phyloP scores from a whole-genome alignment of 2,888 invertebrate species.

The Drosophila neotestacea region DNA sequence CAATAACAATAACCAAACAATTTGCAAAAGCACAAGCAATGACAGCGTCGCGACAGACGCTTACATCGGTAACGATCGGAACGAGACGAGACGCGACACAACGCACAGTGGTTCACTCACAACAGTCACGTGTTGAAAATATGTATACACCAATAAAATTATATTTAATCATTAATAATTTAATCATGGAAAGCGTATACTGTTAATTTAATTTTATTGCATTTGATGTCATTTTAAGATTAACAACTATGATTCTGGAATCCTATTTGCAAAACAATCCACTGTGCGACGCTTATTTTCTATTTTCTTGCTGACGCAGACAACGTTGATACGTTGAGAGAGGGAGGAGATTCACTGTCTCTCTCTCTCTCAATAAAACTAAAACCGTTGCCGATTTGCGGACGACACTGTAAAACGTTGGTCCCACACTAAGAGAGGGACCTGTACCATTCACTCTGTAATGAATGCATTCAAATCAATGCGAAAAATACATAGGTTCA shows the following conservation, averaged over 20 bases:
- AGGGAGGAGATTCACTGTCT: constrained; percentile 4
- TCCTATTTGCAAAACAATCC: too few species aligned
- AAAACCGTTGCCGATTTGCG: constrained; percentile 21
- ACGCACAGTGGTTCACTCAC: too few species aligned
- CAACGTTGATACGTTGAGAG: constrained; percentile 3
- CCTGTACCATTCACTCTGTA: constrained; percentile 1
- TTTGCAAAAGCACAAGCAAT: constrained; percentile 39
- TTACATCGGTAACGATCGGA: constrained; percentile 23
- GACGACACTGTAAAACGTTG: constrained; percentile 38
- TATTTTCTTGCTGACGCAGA: constrained; percentile 78
- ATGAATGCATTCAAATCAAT: constrained; percentile 50
- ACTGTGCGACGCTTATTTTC: constrained; percentile 32
- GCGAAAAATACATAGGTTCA: constrained; percentile 2
- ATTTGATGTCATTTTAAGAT: too few species aligned
- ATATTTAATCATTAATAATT: too few species aligned
- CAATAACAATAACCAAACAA: constrained; percentile 39
- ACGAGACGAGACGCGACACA: too few species aligned
- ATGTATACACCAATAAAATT: too few species aligned
- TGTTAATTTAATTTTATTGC: too few species aligned
- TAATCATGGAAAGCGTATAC: too few species aligned
- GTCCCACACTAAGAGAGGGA: neutral
- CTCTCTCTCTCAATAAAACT: neutral
- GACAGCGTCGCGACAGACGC: constrained; percentile 26
- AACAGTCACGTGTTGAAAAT: too few species aligned
- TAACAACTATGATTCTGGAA: too few species aligned